A percentile compares a stretch with the other conserved stretches of the same genome.
Evolutionary conservation across 2,888 invertebrate genomes (phyloP).

Genomic region (Matsumyia berberina): DNA sequence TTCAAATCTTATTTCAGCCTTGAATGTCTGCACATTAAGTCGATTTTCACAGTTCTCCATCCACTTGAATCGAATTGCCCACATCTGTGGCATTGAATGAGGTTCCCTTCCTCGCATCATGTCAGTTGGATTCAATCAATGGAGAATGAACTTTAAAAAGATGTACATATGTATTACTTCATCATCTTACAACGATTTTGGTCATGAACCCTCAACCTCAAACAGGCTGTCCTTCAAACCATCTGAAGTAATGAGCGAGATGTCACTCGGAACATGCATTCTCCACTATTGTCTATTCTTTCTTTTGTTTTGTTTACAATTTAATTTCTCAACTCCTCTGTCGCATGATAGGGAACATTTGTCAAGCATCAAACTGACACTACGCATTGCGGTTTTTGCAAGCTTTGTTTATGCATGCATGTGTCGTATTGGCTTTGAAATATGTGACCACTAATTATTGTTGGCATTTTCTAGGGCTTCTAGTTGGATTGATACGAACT

Average conservation of each 20-base stretch:
- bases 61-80: conserved; percentile 21
- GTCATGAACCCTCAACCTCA: conserved; percentile 34
- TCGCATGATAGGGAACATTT: conserved; percentile 2
- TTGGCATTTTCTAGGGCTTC: conserved; percentile 72
- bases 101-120: background rate
- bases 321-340: conserved; percentile 1
- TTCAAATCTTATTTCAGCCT: background rate
- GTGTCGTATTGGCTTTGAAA: conserved; percentile 70
- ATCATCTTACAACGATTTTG: conserved; percentile 1
- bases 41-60: background rate
- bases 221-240: conserved; percentile 42
- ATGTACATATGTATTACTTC: background rate
- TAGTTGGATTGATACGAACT: conserved; percentile 6
- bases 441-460: conserved; percentile 60
- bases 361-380: conserved; percentile 60
- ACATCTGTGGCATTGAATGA: conserved; percentile 22
- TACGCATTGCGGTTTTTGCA: conserved; percentile 55
- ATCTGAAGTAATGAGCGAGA: conserved; percentile 27
- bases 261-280: conserved; percentile 54
- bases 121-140: conserved; percentile 45
- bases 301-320: conserved; percentile 22
- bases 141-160: conserved; percentile 31
- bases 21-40: conserved; percentile 8
- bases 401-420: conserved; percentile 32
- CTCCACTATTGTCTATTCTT: conserved; percentile 2